Base-by-base conservation (phyloP, 1,140 invertebrate genomes). In the Euwallacea similis region DNA sequence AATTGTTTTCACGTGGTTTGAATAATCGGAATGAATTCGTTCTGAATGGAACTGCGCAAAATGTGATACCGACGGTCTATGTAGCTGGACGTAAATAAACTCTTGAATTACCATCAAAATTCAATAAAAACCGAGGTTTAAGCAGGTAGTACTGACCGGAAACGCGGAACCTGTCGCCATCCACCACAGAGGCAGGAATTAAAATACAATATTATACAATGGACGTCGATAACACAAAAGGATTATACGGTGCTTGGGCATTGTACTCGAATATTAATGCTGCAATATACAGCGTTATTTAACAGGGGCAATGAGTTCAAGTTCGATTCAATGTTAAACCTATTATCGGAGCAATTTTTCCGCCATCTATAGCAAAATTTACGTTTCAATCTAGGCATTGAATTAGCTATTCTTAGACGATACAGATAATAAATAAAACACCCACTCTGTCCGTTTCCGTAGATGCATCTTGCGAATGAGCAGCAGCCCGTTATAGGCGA, bases 191-290 rank as follows among this genome's bases (percentile, higher is more conserved):
- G 46, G 46, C 9, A 15, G 10, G 13, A 58, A 58, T 16, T 58
- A 21, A 58, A 58, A 58, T 16, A 58, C 13, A 10, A 10, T 10
- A 58, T 58, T 10, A 50, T 50, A 50, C 46, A 50, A 50, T 50
- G 46, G 46, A 11, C 9, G 46, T 50, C 13, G 46, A 11, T 10
- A 50, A 58, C 10, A 58, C 55, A 58, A 58, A 58, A 41, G 55
- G 55, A 58, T 58, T 58, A 58, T 58, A 58, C 55, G 55, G 55
- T 58, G 21, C 6, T 33, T 33, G 13, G 16, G 21, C 55, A 10
- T 50, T 58, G 55, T 58, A 15, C 10, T 33, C n/a, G 55, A 58
- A 58, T 58, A 58, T 58, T 58, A 58, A 58, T 58, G 55, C 10
- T 6, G n/a, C 10, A 7, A 10, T 50, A 50, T 50, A 50, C 46